Percentiles rank a stretch among this genome's conserved stretches.
Evolutionary conservation across 2,888 invertebrate genomes (phyloP).

Genomic region (Ferdinandea cuprea): DNA sequence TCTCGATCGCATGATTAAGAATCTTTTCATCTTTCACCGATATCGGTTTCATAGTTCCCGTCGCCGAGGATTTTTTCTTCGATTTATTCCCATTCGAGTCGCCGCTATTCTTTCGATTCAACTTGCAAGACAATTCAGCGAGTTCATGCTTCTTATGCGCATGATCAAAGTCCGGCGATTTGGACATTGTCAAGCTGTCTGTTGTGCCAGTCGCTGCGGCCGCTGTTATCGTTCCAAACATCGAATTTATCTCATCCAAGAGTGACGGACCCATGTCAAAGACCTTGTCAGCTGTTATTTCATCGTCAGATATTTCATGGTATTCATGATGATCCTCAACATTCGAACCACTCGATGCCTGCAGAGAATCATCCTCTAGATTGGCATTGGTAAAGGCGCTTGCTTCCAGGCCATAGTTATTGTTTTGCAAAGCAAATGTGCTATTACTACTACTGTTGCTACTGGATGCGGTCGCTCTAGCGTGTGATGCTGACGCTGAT

Average conservation of each 20-base stretch:
- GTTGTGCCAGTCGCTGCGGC: conserved; percentile 75
- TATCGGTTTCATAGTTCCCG: conserved; percentile 92
- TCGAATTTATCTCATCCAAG: conserved; percentile 94
- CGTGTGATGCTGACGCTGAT: conserved; percentile 58
- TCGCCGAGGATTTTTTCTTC: conserved; percentile 79
- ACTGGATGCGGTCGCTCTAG: conserved; percentile 73
- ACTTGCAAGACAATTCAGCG: conserved; percentile 85
- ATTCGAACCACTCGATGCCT: conserved; percentile 76
- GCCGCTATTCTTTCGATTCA: conserved; percentile 78
- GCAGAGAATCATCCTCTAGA: conserved; percentile 75
- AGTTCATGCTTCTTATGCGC: conserved; percentile 89
- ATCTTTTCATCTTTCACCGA: conserved; percentile 96
- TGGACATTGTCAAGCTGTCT: conserved; percentile 78
- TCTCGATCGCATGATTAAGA: conserved; percentile 94
- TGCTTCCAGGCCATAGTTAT: conserved; percentile 81
- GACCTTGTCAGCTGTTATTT: conserved; percentile 83
- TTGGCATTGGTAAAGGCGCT: conserved; percentile 78
- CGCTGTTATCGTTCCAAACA: conserved; percentile 87
- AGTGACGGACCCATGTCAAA: conserved; percentile 94
- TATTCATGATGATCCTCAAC: conserved; percentile 87
- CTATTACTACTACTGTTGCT: conserved; percentile 70
- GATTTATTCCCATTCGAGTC: conserved; percentile 80
- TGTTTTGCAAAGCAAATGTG: conserved; percentile 80
- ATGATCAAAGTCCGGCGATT: conserved; percentile 83
- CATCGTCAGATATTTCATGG: conserved; percentile 93